These are phyloP conservation scores for Hippolais icterina DNA, from an alignment of 2,113 vertebrate species.

Conservation along the genomic window DNA sequence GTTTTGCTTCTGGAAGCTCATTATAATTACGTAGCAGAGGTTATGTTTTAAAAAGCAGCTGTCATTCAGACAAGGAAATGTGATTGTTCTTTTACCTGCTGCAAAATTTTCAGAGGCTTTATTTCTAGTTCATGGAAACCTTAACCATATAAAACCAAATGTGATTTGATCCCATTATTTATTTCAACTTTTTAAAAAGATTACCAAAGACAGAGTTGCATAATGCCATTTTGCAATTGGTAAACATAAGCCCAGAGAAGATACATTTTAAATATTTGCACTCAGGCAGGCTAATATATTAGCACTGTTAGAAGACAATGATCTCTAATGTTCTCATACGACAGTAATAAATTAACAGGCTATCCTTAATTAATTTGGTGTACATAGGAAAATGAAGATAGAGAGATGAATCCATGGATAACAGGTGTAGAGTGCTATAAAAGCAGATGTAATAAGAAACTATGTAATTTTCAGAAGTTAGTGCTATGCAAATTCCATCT, in stretches of 20 bases:
- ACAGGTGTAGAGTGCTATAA: background rate
- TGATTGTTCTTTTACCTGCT: background rate
- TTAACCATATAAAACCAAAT: background rate
- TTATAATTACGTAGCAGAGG: background rate
- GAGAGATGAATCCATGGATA: background rate
- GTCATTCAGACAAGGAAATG: background rate
- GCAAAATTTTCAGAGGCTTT: background rate
- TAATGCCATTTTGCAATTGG: constrained; percentile 66
- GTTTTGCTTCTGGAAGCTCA: background rate
- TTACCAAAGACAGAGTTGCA: constrained; percentile 50
- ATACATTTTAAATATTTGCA: constrained; percentile 69
- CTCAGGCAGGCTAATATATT: constrained; percentile 27
- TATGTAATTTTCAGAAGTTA: background rate
- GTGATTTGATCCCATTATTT: background rate
- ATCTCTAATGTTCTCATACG: background rate
- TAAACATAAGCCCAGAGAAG: constrained; percentile 35
- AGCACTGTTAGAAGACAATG: background rate
- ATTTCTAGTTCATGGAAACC: background rate
- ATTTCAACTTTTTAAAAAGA: constrained; percentile 16
- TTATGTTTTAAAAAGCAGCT: background rate
- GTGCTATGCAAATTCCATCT: background rate
- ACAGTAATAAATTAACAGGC: background rate
- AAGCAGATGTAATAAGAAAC: background rate
- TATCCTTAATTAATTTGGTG: background rate
- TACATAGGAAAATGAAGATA: background rate